These are phyloP conservation scores for Colaptes auratus DNA, from an alignment of 2,113 vertebrate species.

Conservation along the genomic window DNA sequence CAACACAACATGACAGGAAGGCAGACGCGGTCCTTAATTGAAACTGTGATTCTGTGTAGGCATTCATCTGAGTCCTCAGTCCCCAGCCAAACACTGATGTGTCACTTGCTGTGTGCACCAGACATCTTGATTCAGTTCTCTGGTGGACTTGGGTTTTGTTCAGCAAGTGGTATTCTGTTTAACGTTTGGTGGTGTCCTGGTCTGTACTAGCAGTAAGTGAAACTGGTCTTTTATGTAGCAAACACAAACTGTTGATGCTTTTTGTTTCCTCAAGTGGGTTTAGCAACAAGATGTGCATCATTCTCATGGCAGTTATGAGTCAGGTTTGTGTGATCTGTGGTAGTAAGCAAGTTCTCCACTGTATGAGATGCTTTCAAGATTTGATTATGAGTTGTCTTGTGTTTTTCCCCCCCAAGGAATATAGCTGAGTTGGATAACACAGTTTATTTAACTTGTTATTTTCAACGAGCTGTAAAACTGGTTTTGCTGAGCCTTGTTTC, in stretches of 20 bases:
- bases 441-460: not conserved
- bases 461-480: not conserved
- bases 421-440: not conserved
- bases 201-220: not conserved
- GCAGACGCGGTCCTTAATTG: not conserved
- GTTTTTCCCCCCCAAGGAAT: not conserved
- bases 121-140: not conserved
- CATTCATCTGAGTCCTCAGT: not conserved
- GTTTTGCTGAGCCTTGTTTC: not conserved
- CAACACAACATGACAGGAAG: not conserved
- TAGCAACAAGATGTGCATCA: not conserved
- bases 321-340: not conserved
- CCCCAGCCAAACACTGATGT: not conserved
- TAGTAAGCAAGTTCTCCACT: not conserved
- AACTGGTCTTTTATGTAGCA: not conserved
- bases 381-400: not conserved
- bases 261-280: conserved; percentile 20
- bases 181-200: not conserved
- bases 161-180: not conserved
- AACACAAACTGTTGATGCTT: not conserved
- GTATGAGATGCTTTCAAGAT: not conserved
- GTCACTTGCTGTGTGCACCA: not conserved
- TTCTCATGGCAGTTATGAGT: not conserved
- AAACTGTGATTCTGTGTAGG: not conserved
- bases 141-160: not conserved